Evolutionary conservation across 1,140 invertebrate species (phyloP), one percentile per base, ranked within the genome.

Genomic region (Tetraneura akinire): DNA sequence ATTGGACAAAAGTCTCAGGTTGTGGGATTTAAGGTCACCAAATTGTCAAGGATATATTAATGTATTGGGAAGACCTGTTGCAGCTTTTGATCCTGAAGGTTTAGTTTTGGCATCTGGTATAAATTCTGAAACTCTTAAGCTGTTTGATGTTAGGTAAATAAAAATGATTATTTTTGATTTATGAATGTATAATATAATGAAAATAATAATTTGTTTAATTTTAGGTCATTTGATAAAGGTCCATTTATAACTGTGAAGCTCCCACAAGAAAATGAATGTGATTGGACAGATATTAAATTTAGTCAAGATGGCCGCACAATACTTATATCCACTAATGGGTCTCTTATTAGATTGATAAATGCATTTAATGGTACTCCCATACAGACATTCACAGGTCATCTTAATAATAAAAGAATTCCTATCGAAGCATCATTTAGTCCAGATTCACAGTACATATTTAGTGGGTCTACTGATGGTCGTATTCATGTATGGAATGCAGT

Each of bases 1-100:
- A 0, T 84, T 98, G 82, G 98, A 99, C 85, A 98, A 98, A 88
- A 97, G 96, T 0, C 88, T 99, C 49, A 89, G 98, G 81, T 86
- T 99, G 21, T 99, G 98, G 98, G 97, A 99, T 87, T 86, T 99
- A 10, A 88, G 96, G 68, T 98, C 97, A 49, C 95, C 96, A 1
- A 98, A 98, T 86, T 98, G 97, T 86, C 93, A 98, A 88, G 98
- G 98, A 2, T 87, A 98, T 76, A 99, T 99, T 96, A 94, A 98
- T 87, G 88, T 98, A 14, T 91, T 94, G 1, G 97, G 97, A 0
- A 88, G 96, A 82, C 97, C 98, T 18, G 95, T 99, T 3, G 97
- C 97, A 32, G 96, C 96, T 1, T 99, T 98, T 88, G 98, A 99
- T 89, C 98, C 98, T 0, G 98, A 99, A 87, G 98, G 98, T 16